These are phyloP conservation scores for Motacilla alba DNA, from an alignment of 2,113 vertebrate genomes.

Conservation along the genomic window DNA sequence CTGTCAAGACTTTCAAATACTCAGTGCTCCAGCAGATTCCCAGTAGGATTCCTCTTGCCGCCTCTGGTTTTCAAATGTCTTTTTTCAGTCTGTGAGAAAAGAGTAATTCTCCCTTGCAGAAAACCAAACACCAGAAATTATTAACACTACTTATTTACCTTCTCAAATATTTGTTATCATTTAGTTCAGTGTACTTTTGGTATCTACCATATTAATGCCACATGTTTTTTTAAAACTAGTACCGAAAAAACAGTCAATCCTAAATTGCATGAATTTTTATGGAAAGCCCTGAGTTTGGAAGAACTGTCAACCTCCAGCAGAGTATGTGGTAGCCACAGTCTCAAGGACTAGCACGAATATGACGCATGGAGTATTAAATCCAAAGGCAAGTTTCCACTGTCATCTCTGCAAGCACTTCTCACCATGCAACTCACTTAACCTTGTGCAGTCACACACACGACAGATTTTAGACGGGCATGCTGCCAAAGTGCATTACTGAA, in stretches of 20 bases:
- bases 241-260: neutral
- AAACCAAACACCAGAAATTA: neutral
- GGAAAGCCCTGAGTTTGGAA: neutral
- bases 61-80: neutral
- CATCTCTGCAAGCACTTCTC: conserved; percentile 1
- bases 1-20: neutral
- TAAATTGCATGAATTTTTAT: neutral
- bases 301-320: neutral
- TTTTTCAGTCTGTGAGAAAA: neutral
- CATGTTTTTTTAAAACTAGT: neutral
- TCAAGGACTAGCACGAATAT: neutral
- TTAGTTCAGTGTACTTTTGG: neutral
- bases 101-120: neutral
- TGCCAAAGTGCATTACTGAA: neutral
- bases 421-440: neutral
- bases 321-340: neutral
- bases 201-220: neutral
- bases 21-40: neutral
- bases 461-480: neutral
- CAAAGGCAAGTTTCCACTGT: conserved; percentile 36
- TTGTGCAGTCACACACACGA: neutral
- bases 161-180: neutral
- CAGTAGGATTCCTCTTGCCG: neutral
- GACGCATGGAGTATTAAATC: neutral
- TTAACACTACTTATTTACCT: neutral